Evolutionary conservation across 1,140 invertebrate species (phyloP).

Genomic region (Archivesica marissinica): DNA sequence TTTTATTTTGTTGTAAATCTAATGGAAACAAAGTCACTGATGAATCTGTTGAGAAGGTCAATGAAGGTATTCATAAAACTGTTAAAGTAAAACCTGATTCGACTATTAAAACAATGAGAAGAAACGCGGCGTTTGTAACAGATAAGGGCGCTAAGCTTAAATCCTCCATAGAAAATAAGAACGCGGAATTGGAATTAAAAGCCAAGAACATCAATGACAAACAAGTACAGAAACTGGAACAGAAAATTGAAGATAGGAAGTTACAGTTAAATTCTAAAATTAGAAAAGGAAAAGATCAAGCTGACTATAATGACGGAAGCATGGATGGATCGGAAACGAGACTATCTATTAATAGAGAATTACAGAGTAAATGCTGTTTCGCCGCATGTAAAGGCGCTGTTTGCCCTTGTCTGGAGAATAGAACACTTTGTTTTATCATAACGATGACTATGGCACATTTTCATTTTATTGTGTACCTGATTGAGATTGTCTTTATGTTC

Average conservation of each 20-base stretch:
- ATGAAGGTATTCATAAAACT: neutral
- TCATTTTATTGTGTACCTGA: slow-evolving; percentile 20
- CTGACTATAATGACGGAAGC: neutral
- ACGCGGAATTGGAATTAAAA: neutral
- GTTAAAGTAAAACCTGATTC: neutral
- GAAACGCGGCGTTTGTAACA: neutral
- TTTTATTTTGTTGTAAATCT: neutral
- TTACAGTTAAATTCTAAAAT: neutral
- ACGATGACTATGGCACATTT: slow-evolving; percentile 1
- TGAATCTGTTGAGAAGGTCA: neutral
- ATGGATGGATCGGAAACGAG: neutral
- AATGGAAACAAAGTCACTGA: too few species aligned
- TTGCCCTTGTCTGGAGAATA: slow-evolving; percentile 6
- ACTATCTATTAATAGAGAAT: too few species aligned
- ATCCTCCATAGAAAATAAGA: neutral
- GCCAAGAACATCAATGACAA: neutral
- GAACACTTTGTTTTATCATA: slow-evolving; percentile 28
- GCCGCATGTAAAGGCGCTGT: neutral
- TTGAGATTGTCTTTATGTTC: slow-evolving; percentile 16
- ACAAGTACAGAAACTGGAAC: neutral
- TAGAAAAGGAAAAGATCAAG: neutral
- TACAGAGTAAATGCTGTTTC: neutral
- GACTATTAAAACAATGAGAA: neutral
- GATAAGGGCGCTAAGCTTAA: neutral
- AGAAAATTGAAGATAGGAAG: neutral